Evolutionary conservation across 2,113 vertebrate genomes (phyloP).

Genomic region (Lasiurus borealis): DNA sequence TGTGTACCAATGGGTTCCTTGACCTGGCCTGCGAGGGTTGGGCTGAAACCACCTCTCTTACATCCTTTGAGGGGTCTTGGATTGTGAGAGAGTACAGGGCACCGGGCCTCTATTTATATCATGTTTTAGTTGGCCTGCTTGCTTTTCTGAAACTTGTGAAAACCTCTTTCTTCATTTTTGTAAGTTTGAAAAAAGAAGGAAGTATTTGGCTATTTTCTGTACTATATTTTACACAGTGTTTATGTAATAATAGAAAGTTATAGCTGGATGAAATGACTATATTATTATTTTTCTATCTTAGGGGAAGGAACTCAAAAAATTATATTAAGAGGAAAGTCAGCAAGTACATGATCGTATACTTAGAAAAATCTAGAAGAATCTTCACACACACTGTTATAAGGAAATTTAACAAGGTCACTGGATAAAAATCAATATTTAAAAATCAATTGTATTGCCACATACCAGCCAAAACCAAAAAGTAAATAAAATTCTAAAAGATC

Average conservation of each 20-base stretch:
- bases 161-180: not conserved
- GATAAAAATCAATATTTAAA: not conserved
- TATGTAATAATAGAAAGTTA: not conserved
- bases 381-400: not conserved
- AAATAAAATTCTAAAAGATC: slow-evolving; percentile 13
- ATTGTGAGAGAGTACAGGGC: no score
- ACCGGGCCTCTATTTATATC: not conserved
- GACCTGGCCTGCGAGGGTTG: no score
- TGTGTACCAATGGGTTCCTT: no score
- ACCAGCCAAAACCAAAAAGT: not conserved
- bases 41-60: no score
- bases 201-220: not conserved
- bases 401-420: not conserved
- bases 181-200: not conserved
- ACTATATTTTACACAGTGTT: not conserved
- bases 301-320: not conserved
- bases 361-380: slow-evolving; percentile 1
- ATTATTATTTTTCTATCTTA: not conserved
- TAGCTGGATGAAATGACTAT: not conserved
- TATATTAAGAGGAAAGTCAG: not conserved
- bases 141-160: not conserved
- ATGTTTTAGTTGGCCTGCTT: not conserved
- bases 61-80: no score
- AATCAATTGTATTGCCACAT: not conserved
- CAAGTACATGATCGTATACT: not conserved